A percentile compares a stretch with the other conserved stretches of the same genome.
phyloP scores from a whole-genome alignment of 2,888 invertebrate species.

The Andrena dorsata region DNA sequence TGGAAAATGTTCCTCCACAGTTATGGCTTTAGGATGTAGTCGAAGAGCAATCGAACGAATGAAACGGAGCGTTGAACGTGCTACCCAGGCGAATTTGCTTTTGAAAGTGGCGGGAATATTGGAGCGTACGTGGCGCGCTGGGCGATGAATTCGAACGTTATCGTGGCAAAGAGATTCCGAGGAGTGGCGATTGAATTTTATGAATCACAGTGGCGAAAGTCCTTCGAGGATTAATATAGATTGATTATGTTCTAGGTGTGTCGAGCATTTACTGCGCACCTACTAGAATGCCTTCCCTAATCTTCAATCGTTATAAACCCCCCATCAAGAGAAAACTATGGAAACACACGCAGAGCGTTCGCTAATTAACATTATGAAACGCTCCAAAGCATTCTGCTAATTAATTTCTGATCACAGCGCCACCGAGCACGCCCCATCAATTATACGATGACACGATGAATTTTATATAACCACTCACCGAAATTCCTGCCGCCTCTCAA shows the following conservation, averaged over 20 bases:
- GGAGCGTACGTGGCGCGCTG: background rate
- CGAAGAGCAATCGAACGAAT: slow-evolving; percentile 7
- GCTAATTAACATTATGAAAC: background rate
- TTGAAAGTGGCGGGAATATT: slow-evolving; percentile 14
- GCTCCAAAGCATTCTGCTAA: background rate
- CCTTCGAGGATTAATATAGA: background rate
- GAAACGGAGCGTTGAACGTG: background rate
- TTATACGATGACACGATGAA: background rate
- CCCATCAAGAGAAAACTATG: background rate
- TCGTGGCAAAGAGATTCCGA: background rate
- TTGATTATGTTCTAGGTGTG: background rate
- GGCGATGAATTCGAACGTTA: slow-evolving; percentile 25
- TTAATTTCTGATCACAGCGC: too few relatives aligned
- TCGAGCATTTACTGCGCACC: background rate
- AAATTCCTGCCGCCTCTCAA: background rate
- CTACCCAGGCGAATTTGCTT: slow-evolving; percentile 11
- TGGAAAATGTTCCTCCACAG: slow-evolving; percentile 15
- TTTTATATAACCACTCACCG: slow-evolving; percentile 36
- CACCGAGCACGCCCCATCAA: background rate
- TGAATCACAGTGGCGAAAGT: background rate
- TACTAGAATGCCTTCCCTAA: background rate
- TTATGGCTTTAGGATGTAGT: slow-evolving; percentile 7
- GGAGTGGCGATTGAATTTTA: background rate
- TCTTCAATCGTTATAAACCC: background rate
- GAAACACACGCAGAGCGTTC: background rate